Conservation (phyloP, 2,797 vertebrate genomes). For the Falco concolor region DNA sequence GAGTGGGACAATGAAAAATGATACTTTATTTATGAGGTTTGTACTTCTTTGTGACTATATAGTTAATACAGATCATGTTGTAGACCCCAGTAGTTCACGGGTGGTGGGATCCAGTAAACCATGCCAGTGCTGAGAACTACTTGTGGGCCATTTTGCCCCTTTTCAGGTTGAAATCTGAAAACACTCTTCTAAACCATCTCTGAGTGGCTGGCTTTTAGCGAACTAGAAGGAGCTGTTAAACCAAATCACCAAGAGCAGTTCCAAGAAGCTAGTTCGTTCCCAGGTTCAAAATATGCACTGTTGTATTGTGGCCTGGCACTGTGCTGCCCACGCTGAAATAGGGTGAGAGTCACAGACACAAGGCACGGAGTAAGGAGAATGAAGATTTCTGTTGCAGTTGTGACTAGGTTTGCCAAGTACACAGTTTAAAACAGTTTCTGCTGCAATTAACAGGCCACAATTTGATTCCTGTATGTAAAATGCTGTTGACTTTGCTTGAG, state of each 20-base stretch:
- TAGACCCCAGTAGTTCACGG: background rate
- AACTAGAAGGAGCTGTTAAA: background rate
- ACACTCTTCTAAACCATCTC: background rate
- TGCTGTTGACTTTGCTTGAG: background rate
- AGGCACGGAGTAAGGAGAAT: background rate
- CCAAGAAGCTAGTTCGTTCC: background rate
- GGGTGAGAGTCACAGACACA: background rate
- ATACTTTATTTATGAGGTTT: background rate
- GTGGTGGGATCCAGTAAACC: background rate
- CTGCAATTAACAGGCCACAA: background rate
- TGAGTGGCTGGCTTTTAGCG: background rate
- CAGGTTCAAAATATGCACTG: background rate
- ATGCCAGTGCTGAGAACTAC: background rate
- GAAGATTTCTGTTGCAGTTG: background rate
- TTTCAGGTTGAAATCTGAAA: background rate
- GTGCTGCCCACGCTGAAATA: background rate
- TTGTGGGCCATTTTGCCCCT: background rate
- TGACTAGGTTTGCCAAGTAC: background rate
- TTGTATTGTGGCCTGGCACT: background rate
- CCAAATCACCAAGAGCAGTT: background rate
- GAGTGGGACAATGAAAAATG: background rate
- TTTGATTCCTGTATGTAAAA: background rate
- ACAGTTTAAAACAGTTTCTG: background rate
- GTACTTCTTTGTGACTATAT: background rate
- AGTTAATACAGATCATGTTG: background rate